Percentiles rank a stretch among this genome's conserved stretches.
phyloP scores from a whole-genome alignment of 2,888 invertebrate species.

The Carabus problematicus region DNA sequence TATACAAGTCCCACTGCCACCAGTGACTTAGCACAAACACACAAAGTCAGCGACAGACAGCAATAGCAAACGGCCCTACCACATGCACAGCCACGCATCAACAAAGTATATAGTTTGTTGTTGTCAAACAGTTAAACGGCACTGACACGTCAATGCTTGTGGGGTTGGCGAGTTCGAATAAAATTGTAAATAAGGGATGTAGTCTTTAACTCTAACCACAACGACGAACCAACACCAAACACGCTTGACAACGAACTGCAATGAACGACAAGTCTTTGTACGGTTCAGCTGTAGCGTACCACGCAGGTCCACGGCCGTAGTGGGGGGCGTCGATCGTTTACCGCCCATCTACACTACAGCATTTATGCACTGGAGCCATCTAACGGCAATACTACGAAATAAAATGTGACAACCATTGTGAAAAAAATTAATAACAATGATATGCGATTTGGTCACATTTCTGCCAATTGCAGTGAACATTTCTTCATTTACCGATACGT shows the following conservation, averaged over 20 bases:
- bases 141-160: conserved; percentile 15
- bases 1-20: conserved; percentile 11
- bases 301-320: conserved; percentile 25
- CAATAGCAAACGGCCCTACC: not conserved
- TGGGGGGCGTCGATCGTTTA: conserved; percentile 27
- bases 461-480: no score
- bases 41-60: conserved; percentile 15
- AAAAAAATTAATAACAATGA: no score
- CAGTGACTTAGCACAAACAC: conserved; percentile 13
- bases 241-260: conserved; percentile 38
- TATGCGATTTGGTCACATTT: no score
- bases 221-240: conserved; percentile 26
- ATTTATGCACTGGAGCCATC: no score
- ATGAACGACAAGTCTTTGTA: conserved; percentile 19
- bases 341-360: conserved; percentile 10
- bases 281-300: conserved; percentile 13
- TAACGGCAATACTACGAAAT: no score
- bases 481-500: no score
- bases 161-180: conserved; percentile 15
- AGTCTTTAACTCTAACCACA: conserved; percentile 16
- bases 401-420: no score
- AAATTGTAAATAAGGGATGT: conserved; percentile 25
- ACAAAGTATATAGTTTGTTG: no score
- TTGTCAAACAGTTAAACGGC: not conserved
- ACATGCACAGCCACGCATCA: not conserved